Percentiles rank a stretch among this genome's conserved stretches.
These are phyloP conservation scores for Aphis craccivora DNA, from an alignment of 1,140 invertebrate genomes.

Conservation along the genomic window DNA sequence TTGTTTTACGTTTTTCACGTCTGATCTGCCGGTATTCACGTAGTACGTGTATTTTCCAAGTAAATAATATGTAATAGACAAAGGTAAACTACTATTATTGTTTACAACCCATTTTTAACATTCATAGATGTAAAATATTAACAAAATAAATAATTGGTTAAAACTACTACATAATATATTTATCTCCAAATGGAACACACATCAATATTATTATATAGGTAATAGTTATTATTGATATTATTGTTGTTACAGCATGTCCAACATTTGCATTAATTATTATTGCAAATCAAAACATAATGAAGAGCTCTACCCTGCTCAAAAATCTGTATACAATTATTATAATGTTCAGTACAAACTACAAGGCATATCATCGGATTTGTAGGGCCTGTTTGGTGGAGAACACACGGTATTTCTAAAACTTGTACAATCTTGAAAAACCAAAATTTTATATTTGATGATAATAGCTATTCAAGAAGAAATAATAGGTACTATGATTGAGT, in stretches of 20 bases:
- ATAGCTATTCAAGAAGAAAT: not conserved
- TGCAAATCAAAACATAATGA: not conserved
- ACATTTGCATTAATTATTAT: not conserved
- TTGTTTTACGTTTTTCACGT: too few relatives aligned
- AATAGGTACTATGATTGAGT: not conserved
- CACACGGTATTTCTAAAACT: accelerated
- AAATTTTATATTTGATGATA: not conserved
- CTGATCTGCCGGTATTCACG: too few relatives aligned
- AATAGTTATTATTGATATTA: not conserved
- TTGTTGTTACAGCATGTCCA: not conserved
- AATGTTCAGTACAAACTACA: not conserved
- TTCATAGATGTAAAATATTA: too few relatives aligned
- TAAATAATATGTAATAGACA: too few relatives aligned
- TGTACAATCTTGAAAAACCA: not conserved
- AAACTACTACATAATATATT: too few relatives aligned
- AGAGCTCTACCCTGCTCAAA: not conserved
- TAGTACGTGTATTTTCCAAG: too few relatives aligned
- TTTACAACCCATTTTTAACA: too few relatives aligned
- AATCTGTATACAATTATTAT: not conserved
- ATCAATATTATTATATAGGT: too few relatives aligned
- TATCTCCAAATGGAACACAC: too few relatives aligned
- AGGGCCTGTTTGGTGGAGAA: not conserved
- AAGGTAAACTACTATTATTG: too few relatives aligned
- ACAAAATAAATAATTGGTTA: too few relatives aligned
- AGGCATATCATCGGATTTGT: not conserved